Percentiles rank a stretch among this genome's conserved stretches.
phyloP scores from a whole-genome alignment of 2,113 vertebrate genomes.

The Fregetta grallaria region DNA sequence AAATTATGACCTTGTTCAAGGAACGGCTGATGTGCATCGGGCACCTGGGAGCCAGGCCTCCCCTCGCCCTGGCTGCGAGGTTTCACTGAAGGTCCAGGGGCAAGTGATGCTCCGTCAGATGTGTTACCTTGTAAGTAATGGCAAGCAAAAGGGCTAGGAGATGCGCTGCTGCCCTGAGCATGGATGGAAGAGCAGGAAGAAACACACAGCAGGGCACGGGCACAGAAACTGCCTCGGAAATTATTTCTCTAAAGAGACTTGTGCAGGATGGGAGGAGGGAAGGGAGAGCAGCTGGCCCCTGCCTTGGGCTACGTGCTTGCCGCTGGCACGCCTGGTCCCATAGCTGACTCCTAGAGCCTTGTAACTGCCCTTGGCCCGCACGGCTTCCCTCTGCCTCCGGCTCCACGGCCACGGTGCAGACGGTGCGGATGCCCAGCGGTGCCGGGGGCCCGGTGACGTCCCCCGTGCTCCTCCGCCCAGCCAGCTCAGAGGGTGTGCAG shows the following conservation, averaged over 20 bases:
- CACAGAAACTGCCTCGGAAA: not conserved
- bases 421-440: not conserved
- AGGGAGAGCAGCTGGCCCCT: not conserved
- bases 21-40: fast-evolving
- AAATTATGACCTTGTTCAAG: not conserved
- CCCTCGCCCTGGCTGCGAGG: not conserved
- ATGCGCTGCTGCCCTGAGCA: not conserved
- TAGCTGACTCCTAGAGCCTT: not conserved
- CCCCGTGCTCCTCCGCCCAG: not conserved
- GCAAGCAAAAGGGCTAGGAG: not conserved
- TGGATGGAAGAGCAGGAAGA: fast-evolving
- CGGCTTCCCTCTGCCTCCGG: not conserved
- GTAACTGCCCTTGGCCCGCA: fast-evolving
- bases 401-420: fast-evolving
- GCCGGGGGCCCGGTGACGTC: not conserved
- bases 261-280: not conserved
- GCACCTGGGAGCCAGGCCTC: not conserved
- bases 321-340: fast-evolving
- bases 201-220: not conserved
- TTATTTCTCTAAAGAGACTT: not conserved
- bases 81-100: not conserved
- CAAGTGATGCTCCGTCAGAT: not conserved
- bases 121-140: fast-evolving
- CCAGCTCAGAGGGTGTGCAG: not conserved
- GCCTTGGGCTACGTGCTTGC: fast-evolving